Conservation (phyloP, 1,140 invertebrate genomes). For the Drosophila dunni region DNA sequence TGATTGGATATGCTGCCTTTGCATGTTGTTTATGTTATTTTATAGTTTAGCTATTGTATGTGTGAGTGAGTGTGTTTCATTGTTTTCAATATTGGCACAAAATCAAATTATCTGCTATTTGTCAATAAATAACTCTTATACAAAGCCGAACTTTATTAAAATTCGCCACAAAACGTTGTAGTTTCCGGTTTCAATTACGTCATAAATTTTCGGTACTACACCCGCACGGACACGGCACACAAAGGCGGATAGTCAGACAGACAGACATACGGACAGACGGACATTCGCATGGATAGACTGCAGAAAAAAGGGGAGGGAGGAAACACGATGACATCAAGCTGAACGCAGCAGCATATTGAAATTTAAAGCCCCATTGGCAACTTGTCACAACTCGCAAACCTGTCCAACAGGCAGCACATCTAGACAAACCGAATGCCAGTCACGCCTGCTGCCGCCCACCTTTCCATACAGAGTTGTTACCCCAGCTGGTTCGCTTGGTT, state of each 20-base stretch:
- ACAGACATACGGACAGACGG: not conserved
- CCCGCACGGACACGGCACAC: constrained; percentile 46
- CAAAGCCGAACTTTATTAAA: constrained; percentile 81
- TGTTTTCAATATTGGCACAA: constrained; percentile 80
- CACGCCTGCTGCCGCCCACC: not conserved
- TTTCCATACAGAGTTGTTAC: not conserved
- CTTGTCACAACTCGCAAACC: constrained; percentile 79
- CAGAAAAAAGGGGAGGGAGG: not conserved
- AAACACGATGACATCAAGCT: constrained; percentile 60
- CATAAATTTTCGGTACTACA: constrained; percentile 74
- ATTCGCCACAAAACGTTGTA: constrained; percentile 80
- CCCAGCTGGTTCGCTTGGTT: not conserved
- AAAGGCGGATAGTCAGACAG: constrained; percentile 7
- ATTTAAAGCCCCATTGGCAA: constrained; percentile 79
- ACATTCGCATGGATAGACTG: not conserved
- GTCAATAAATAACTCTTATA: constrained; percentile 76
- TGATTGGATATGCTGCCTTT: constrained; percentile 23
- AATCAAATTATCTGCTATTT: constrained; percentile 82
- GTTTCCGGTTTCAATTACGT: constrained; percentile 81
- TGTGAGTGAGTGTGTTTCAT: constrained; percentile 44
- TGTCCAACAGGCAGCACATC: constrained; percentile 26
- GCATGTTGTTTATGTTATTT: not conserved
- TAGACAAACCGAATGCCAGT: constrained; percentile 19
- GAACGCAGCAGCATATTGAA: constrained; percentile 65
- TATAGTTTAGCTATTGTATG: constrained; percentile 9